Conservation (phyloP, 2,113 vertebrate species). For the Dinomys branickii region DNA sequence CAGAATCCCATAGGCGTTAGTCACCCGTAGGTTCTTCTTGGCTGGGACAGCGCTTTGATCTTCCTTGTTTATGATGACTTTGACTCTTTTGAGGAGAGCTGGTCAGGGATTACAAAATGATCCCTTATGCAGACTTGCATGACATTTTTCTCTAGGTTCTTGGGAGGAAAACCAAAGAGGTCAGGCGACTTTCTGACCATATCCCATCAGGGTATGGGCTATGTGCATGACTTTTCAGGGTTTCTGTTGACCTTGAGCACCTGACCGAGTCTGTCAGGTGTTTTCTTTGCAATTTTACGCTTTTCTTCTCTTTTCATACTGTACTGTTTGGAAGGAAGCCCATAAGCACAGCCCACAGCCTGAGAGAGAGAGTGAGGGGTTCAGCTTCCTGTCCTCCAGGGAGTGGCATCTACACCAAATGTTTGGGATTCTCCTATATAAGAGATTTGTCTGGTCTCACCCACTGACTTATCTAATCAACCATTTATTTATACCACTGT, state of each 20-base stretch:
- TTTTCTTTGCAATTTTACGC: not conserved
- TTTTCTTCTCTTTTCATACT: too few relatives aligned
- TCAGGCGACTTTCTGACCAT: rapidly evolving
- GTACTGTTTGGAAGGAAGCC: not conserved
- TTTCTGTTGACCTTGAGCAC: too few relatives aligned
- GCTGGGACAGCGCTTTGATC: not conserved
- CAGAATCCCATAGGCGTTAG: rapidly evolving
- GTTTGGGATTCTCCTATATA: not conserved
- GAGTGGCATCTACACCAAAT: too few relatives aligned
- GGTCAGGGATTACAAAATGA: too few relatives aligned
- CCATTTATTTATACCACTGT: not conserved
- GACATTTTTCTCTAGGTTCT: not conserved
- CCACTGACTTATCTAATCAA: not conserved
- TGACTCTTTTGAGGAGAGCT: not conserved
- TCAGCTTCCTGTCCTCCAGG: not conserved
- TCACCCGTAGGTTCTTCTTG: not conserved
- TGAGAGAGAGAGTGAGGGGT: not conserved
- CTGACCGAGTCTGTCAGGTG: not conserved
- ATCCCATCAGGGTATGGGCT: rapidly evolving
- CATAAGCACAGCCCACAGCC: not conserved
- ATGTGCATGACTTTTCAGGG: rapidly evolving
- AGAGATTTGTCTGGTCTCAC: not conserved
- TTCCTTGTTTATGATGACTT: not conserved
- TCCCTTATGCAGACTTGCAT: rapidly evolving
- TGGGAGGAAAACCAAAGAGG: not conserved